Conservation (phyloP, 2,113 vertebrate species). For the Ciconia boyciana region DNA sequence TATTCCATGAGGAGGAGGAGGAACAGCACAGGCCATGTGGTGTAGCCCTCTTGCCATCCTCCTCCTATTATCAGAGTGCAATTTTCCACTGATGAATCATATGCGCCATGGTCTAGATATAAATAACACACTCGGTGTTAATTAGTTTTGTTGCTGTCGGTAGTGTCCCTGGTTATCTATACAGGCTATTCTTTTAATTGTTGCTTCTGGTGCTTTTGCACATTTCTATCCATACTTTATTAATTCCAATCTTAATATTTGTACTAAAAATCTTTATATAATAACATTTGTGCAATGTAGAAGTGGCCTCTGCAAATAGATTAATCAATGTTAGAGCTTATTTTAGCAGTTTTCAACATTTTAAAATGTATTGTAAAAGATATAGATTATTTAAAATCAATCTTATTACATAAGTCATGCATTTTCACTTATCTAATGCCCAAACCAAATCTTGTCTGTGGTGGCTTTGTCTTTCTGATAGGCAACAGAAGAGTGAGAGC, state of each 20-base stretch:
- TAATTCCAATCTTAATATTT: neutral
- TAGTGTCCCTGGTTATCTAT: neutral
- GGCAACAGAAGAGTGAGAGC: neutral
- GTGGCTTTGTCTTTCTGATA: neutral
- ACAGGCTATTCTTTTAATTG: neutral
- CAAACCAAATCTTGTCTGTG: neutral
- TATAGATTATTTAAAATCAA: neutral
- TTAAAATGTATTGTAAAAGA: neutral
- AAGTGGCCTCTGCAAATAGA: neutral
- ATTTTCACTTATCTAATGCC: neutral
- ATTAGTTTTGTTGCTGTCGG: neutral
- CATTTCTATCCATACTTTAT: neutral
- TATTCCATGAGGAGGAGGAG: neutral
- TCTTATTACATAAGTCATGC: neutral
- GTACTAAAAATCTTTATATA: neutral
- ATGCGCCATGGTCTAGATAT: neutral
- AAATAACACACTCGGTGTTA: neutral
- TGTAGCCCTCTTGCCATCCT: neutral
- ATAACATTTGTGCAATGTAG: neutral
- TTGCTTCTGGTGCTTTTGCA: neutral
- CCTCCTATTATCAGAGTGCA: neutral
- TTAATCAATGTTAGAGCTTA: neutral
- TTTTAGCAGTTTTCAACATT: neutral
- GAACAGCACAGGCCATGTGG: neutral
- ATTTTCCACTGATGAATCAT: neutral